Conservation (phyloP, 2,797 vertebrate species). For the Clarias fuscus region DNA sequence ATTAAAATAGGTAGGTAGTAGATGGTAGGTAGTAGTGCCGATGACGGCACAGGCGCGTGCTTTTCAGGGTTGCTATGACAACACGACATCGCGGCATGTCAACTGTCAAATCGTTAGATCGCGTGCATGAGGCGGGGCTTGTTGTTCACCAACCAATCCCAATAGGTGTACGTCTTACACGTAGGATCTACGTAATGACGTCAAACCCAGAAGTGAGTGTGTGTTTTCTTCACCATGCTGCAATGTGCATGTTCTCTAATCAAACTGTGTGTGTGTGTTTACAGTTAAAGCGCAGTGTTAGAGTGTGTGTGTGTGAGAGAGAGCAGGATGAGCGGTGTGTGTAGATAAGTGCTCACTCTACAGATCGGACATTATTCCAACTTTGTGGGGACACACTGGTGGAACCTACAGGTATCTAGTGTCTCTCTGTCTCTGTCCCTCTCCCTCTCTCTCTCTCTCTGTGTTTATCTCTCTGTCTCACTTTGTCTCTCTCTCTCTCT, state of each 20-base stretch:
- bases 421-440: too few species aligned
- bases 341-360: too few species aligned
- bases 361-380: too few species aligned
- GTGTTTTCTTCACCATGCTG: neutral
- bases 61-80: neutral
- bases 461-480: too few species aligned
- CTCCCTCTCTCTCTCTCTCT: too few species aligned
- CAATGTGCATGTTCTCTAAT: neutral
- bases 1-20: too few species aligned
- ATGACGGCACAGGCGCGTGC: too few species aligned
- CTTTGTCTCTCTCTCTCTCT: too few species aligned
- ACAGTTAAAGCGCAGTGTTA: neutral
- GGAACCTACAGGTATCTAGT: too few species aligned
- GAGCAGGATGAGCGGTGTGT: slow-evolving; percentile 72
- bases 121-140: neutral
- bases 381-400: too few species aligned
- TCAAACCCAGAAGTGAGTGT: slow-evolving; percentile 3
- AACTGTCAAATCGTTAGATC: neutral
- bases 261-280: neutral
- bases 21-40: too few species aligned
- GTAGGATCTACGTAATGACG: neutral
- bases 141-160: neutral
- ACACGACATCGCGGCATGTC: neutral
- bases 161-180: neutral
- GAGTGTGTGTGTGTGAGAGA: neutral